Conservation (phyloP, 2,113 vertebrate genomes). For the Brachirus orientalis region DNA sequence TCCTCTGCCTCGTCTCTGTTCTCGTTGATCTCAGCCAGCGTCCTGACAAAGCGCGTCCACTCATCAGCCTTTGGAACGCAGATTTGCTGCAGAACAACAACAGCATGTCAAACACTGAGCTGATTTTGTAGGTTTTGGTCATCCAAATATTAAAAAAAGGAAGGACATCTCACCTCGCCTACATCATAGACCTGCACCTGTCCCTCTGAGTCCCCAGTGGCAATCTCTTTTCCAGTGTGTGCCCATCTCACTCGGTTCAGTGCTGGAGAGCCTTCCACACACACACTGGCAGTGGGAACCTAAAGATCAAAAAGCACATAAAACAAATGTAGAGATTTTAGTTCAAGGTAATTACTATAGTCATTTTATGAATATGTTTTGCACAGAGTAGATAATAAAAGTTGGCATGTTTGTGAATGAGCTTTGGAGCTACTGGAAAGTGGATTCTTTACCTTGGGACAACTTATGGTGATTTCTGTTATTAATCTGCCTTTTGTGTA, state of each 20-base stretch:
- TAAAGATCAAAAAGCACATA: constrained; percentile 53
- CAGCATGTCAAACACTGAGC: background rate
- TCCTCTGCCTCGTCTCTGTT: constrained; percentile 96
- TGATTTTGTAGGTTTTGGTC: background rate
- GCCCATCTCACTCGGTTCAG: constrained; percentile 97
- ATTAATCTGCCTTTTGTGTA: too few relatives aligned
- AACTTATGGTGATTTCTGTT: too few relatives aligned
- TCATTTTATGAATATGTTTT: too few relatives aligned
- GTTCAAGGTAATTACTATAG: too few relatives aligned
- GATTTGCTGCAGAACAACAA: constrained; percentile 87
- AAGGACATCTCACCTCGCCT: constrained; percentile 88
- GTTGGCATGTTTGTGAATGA: background rate
- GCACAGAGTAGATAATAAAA: background rate
- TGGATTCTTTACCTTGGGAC: background rate
- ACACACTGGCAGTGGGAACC: constrained; percentile 95
- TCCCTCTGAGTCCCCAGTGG: constrained; percentile 97
- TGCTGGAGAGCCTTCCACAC: constrained; percentile 92
- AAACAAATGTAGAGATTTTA: background rate
- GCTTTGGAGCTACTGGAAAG: background rate
- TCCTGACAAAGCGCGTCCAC: constrained; percentile 94
- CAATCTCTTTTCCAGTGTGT: constrained; percentile 95
- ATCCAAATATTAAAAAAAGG: too few relatives aligned
- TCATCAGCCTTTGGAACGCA: constrained; percentile 94
- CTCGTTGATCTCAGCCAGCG: constrained; percentile 94
- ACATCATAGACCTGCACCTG: constrained; percentile 96